Conservation (phyloP, 2,888 invertebrate genomes). For the Epirrita christyi region DNA sequence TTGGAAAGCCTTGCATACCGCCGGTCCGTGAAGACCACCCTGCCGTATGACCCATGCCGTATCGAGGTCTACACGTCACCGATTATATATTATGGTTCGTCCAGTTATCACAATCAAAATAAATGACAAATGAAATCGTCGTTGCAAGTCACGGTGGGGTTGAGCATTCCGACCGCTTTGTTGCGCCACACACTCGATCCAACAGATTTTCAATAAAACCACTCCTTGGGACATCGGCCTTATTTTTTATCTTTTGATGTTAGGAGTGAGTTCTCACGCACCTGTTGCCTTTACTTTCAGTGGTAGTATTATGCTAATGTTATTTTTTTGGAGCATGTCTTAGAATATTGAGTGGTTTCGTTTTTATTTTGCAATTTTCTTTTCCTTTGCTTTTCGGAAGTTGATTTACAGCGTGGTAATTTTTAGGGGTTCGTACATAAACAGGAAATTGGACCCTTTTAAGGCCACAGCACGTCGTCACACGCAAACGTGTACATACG, state of each 20-base stretch:
- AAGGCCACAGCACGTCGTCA: no score
- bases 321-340: background rate
- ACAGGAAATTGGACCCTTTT: no score
- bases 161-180: slow-evolving; percentile 65
- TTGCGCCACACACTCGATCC: slow-evolving; percentile 68
- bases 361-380: background rate
- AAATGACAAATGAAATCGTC: slow-evolving; percentile 84
- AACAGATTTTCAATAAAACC: slow-evolving; percentile 75
- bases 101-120: slow-evolving; percentile 84
- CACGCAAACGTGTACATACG: no score
- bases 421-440: no score
- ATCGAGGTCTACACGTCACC: slow-evolving; percentile 36
- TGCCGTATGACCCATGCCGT: slow-evolving; percentile 12
- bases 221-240: slow-evolving; percentile 69
- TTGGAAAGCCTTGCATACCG: background rate
- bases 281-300: slow-evolving; percentile 56
- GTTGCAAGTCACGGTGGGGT: slow-evolving; percentile 77
- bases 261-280: slow-evolving; percentile 73
- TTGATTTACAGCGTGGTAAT: background rate
- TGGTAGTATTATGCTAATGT: slow-evolving; percentile 30
- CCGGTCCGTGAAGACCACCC: slow-evolving; percentile 24
- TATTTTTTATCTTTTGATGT: slow-evolving; percentile 57
- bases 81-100: slow-evolving; percentile 56
- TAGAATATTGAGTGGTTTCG: background rate
- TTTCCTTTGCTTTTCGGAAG: background rate